Evolutionary conservation across 2,888 invertebrate genomes (phyloP), one percentile per base, ranked within the genome.

Genomic region (Synanthedon formicaeformis): DNA sequence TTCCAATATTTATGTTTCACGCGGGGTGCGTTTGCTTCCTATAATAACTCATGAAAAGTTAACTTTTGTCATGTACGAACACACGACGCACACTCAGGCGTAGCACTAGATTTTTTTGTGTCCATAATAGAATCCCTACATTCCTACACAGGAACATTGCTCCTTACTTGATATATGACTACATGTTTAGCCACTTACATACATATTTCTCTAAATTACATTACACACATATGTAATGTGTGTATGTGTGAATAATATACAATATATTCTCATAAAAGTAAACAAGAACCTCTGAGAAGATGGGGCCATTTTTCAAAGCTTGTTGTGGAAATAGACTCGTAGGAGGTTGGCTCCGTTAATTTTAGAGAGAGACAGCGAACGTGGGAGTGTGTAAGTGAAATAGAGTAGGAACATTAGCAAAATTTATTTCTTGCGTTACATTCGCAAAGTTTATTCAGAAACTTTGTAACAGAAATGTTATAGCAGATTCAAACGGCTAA

Each of bases 271-370:
- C 59, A 58, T 59, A 58, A 60, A 56, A 53, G 51, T 48, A 57
- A 49, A 13, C 50, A 16, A 40, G 40, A 34, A 48, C 48, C 53
- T 56, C 40, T 52, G 55, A 50, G 53, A 53, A 45, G 62, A 62
- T 58, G 57, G 58, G 63, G 70, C 63, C 62, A 77, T 77, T 75
- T 80, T 77, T 80, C 76, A 77, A 69, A 65, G 64, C 69, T 69
- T 66, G 67, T 70, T 64, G 66, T 63, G 63, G 64, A 64, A 65
- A 64, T 67, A 64, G 67, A 67, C 64, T 62, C 55, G 62, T 45
- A 64, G 67, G 65, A 66, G 66, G 64, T 71, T 64, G 61, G 63
- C 59, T 65, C 69, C 74, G 75, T 76, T 78, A 77, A 80, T 78
- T 79, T 78, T 72, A 73, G 76, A 76, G 67, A 69, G 70, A 71